phyloP scores from a whole-genome alignment of 2,888 invertebrate genomes.

The Phortica magna region DNA sequence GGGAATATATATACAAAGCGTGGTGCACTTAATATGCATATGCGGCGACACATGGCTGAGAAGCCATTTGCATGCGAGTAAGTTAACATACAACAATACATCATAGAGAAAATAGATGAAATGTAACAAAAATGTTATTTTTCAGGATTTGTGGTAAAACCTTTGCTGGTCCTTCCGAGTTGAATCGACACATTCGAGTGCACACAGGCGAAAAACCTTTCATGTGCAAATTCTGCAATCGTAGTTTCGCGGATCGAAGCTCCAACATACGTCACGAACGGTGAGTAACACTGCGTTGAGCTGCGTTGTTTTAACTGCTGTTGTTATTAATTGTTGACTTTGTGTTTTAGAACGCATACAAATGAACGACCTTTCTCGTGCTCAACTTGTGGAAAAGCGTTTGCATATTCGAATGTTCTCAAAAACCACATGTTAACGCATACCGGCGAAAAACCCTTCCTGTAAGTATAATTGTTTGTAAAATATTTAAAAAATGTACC shows the following conservation, averaged over 20 bases:
- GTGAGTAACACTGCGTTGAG: conserved; percentile 48
- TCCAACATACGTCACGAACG: conserved; percentile 78
- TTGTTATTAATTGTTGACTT: not conserved
- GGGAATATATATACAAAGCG: conserved; percentile 76
- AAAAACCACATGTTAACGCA: conserved; percentile 77
- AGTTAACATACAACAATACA: conserved; percentile 38
- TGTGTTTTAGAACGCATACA: conserved; percentile 73
- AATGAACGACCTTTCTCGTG: conserved; percentile 76
- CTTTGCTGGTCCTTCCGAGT: conserved; percentile 76
- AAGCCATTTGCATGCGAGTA: conserved; percentile 77
- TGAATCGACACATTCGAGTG: conserved; percentile 76
- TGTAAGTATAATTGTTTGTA: conserved; percentile 51
- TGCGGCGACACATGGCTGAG: conserved; percentile 76
- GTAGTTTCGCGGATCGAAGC: conserved; percentile 77
- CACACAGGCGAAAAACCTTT: conserved; percentile 78
- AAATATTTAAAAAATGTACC: not conserved
- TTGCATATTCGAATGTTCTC: conserved; percentile 77
- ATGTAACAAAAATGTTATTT: not conserved
- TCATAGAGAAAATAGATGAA: not conserved
- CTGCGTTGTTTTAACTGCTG: not conserved
- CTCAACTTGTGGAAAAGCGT: conserved; percentile 76
- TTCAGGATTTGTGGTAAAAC: conserved; percentile 72
- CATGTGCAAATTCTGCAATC: conserved; percentile 75
- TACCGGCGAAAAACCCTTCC: conserved; percentile 75
- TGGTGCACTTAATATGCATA: conserved; percentile 75